Base-by-base conservation (phyloP, 2,113 vertebrate species). In the Apodemus speciosus region DNA sequence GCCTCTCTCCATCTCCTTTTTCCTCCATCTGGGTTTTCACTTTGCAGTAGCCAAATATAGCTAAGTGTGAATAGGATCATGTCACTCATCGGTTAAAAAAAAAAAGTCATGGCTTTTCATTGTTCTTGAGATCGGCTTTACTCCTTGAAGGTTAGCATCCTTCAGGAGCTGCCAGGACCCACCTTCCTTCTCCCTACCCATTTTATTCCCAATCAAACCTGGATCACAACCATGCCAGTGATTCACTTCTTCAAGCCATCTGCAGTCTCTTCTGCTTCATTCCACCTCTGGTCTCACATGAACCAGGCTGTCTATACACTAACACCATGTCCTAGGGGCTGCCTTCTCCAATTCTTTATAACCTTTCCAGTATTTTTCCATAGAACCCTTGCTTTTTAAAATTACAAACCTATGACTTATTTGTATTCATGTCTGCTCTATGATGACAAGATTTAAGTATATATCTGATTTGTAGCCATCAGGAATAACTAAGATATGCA, bases 41-140 rank as follows among this genome's bases (percentile, higher is more conserved):
- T 90, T 86, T n/a, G 20, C 11, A 81, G 15, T 69, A 89, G 23
- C 49, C 95, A 94, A 89, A 60, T 43, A 85, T 16, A 89, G 85
- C 13, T 68, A 73, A 18, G 9, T 80, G 35, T 87, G 53, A 68
- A 92, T 75, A 86, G 40, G 6, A 89, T 68, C 21, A 53, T 60
- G 58, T 66, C 35, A 62, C 0, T 80, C 1, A 25, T 72, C 71
- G 64, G 46, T 23, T 46, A 46, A 91, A 60, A 32, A 92, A 30
- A 85, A 79, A 84, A 92, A 86, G 56, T 56, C 27, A 68, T 49
- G 3, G 46, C 46, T 58, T 56, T 25, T 85, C 21, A 56, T 23
- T 68, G 16, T 14, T 56, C 11, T 76, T 83, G 18, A 4, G 35
- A 62, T 77, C 64, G 69, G 32, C 71, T 46, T 56, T 53, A 35